Base-by-base conservation (phyloP, 2,113 vertebrate species). In the Oenanthe oenanthe region DNA sequence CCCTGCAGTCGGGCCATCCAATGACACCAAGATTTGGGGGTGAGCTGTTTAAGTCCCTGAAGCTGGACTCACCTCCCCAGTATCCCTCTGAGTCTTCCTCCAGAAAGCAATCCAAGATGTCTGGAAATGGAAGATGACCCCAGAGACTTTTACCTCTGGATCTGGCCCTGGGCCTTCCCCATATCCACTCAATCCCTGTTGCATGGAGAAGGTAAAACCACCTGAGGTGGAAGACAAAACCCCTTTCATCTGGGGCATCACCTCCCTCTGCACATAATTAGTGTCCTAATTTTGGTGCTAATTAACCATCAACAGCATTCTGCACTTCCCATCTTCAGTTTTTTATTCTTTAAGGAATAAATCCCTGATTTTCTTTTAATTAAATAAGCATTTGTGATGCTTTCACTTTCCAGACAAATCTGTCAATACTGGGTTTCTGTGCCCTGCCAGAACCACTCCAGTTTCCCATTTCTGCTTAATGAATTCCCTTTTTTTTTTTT, bases 1-100 rank as follows among this genome's bases (percentile, higher is more conserved):
- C 12, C 24, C 9, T 0, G 57, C 17, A 0, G 51, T 60, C 38
- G 0, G 0, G 3, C 57, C 24, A 5, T 56, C 63, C 1, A 4
- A 38, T 5, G 47, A 56, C 24, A 82, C 32, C 32, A 72, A 28
- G 40, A 61, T 67, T 20, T 82, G 36, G 17, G 38, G 34, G 17
- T 61, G 65, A 77, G 71, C 58, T 43, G 53, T 11, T 10, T 26
- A 48, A 18, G 21, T 17, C 36, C 48, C 51, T 8, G 31, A 36
- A n/a, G 19, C 38, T 1, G 0, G 1, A 43, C 36, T 86, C 47
- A 50, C 28, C 32, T 77, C 45, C 43, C 32, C 0, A 0, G 17
- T 48, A 71, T n/a, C 38, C n/a, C 22, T 38, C 62, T 22, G 12
- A 26, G 43, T 76, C 70, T 61, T 81, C 47, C 28, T 66, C 76